These are phyloP conservation scores for Sarcophaga subvicina DNA, from an alignment of 2,888 invertebrate genomes.

Conservation along the genomic window DNA sequence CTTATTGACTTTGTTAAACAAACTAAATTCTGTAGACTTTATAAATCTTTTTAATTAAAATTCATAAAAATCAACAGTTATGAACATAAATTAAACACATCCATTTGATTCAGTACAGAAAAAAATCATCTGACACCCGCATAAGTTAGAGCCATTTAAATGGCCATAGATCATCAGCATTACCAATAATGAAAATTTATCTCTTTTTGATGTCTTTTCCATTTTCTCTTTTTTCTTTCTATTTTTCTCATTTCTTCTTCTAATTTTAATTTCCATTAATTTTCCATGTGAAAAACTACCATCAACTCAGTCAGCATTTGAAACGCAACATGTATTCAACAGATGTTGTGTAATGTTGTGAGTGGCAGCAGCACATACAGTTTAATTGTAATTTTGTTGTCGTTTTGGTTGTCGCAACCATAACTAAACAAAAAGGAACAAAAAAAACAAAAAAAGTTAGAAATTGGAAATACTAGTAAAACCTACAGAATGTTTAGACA, in stretches of 20 bases:
- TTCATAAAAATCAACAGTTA: background rate
- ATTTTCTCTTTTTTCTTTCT: conserved; percentile 1
- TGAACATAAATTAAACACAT: background rate
- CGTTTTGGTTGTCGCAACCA: conserved; percentile 16
- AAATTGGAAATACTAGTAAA: too few relatives aligned
- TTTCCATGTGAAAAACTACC: background rate
- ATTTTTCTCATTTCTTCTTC: background rate
- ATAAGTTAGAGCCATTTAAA: conserved; percentile 17
- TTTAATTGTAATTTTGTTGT: conserved; percentile 15
- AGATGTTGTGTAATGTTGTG: conserved; percentile 37
- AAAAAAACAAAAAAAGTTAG: too few relatives aligned
- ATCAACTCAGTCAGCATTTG: background rate
- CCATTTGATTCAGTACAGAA: background rate
- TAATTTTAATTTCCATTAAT: too few relatives aligned
- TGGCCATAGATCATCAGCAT: conserved; percentile 5
- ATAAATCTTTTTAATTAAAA: conserved; percentile 15
- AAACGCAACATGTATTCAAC: conserved; percentile 37
- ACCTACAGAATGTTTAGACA: conserved; percentile 33
- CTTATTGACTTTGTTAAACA: background rate
- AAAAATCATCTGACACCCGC: conserved; percentile 3
- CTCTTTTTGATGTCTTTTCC: background rate
- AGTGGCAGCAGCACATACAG: background rate
- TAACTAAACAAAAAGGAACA: background rate
- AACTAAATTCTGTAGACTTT: too few relatives aligned
- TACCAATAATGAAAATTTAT: background rate